Percentiles rank a stretch among this genome's conserved stretches.
Conservation (phyloP, 1,140 invertebrate species). For the Laodelphax striatellus region DNA sequence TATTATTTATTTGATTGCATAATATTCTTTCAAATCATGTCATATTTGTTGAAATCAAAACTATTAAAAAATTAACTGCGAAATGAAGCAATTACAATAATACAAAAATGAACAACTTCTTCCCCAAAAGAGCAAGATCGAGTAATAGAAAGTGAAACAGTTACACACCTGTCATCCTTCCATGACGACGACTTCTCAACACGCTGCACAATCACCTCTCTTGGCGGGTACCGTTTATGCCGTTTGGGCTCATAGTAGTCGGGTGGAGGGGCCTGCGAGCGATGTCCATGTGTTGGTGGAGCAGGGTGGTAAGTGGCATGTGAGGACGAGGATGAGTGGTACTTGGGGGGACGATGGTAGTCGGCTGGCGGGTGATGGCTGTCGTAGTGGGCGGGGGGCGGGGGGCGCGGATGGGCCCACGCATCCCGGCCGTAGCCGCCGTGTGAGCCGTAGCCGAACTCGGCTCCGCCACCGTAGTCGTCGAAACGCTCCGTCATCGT, state of each 20-base stretch:
- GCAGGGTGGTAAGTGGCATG: neutral
- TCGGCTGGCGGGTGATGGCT: neutral
- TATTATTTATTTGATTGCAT: too few relatives aligned
- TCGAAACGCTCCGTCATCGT: conserved; percentile 19
- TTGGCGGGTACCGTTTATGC: conserved; percentile 16
- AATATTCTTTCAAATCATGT: too few relatives aligned
- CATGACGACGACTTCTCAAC: conserved; percentile 35
- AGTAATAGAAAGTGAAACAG: too few relatives aligned
- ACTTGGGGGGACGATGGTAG: neutral
- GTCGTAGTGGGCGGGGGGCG: neutral
- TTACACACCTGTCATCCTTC: conserved; percentile 19
- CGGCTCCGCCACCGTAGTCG: conserved; percentile 15
- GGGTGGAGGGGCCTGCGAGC: neutral
- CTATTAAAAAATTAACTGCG: too few relatives aligned
- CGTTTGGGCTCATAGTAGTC: conserved; percentile 12
- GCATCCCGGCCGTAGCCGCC: neutral
- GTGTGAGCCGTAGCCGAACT: conserved; percentile 3
- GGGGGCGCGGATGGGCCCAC: neutral
- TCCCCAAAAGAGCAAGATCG: too few relatives aligned
- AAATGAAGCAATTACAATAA: too few relatives aligned
- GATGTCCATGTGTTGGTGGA: neutral
- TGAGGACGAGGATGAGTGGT: too few relatives aligned
- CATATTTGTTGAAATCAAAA: too few relatives aligned
- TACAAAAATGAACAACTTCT: too few relatives aligned
- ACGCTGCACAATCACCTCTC: conserved; percentile 64